Percentiles rank a stretch among this genome's conserved stretches.
Conservation (phyloP, 2,888 invertebrate genomes). For the Orgyia antiqua region DNA sequence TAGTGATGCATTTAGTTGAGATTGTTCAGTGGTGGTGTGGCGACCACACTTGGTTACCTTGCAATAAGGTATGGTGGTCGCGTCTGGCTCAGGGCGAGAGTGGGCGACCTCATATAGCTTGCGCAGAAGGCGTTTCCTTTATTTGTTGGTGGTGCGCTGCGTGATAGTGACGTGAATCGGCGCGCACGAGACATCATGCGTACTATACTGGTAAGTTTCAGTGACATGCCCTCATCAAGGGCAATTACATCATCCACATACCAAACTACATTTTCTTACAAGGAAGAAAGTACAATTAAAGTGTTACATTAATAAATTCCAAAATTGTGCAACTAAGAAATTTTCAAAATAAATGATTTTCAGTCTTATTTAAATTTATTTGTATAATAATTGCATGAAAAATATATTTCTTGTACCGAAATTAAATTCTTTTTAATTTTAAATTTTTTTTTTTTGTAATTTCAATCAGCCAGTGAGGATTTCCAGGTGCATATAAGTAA, state of each 20-base stretch:
- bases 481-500: no score
- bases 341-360: no score
- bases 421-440: no score
- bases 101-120: constrained; percentile 74
- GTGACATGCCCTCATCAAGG: constrained; percentile 36
- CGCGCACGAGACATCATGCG: constrained; percentile 60
- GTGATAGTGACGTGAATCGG: constrained; percentile 60
- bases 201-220: constrained; percentile 64
- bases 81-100: constrained; percentile 69
- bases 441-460: no score
- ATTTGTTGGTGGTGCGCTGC: constrained; percentile 70
- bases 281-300: no score
- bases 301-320: no score
- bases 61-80: constrained; percentile 72
- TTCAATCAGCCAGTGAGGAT: no score
- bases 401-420: no score
- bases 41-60: constrained; percentile 67
- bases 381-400: no score
- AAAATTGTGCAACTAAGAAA: no score
- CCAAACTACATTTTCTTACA: constrained; percentile 15
- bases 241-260: constrained; percentile 30
- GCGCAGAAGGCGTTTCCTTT: constrained; percentile 70
- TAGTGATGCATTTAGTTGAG: constrained; percentile 45
- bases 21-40: constrained; percentile 28
- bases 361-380: no score